phyloP scores from a whole-genome alignment of 2,888 invertebrate species.

The Petrolisthes cinctipes region DNA sequence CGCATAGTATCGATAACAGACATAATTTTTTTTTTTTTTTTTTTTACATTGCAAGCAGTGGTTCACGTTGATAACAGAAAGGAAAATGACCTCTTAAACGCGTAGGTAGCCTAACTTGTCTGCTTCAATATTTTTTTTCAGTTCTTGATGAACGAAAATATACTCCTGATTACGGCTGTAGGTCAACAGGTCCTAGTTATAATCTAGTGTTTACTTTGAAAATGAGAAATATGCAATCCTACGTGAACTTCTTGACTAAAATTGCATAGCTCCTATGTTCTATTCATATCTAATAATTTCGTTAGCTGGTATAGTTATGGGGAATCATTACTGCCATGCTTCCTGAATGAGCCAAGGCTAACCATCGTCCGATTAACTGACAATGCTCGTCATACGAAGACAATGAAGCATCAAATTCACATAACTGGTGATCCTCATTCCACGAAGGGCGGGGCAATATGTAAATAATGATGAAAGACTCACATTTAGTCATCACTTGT shows the following conservation, averaged over 20 bases:
- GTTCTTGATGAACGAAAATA: too few relatives aligned
- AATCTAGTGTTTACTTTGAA: too few relatives aligned
- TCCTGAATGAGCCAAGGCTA: not conserved
- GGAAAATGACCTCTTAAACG: too few relatives aligned
- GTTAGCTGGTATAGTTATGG: not conserved
- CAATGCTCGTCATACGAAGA: not conserved
- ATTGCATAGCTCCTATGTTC: too few relatives aligned
- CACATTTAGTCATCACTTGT: too few relatives aligned
- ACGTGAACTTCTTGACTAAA: too few relatives aligned
- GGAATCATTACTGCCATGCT: not conserved
- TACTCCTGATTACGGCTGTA: too few relatives aligned
- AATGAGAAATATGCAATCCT: too few relatives aligned
- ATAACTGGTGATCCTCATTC: not conserved
- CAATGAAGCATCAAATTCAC: not conserved
- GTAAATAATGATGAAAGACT: too few relatives aligned
- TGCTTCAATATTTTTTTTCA: too few relatives aligned
- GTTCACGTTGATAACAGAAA: not conserved
- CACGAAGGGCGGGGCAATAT: not conserved
- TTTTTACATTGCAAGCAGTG: not conserved
- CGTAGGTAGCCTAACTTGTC: too few relatives aligned
- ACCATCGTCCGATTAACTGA: conserved; percentile 14
- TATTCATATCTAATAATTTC: not conserved
- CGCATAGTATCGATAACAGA: not conserved
- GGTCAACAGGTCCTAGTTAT: not conserved
- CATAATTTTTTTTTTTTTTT: not conserved